Percentiles rank a stretch among this genome's conserved stretches.
These are phyloP conservation scores for Ochotona princeps DNA, from an alignment of 2,113 vertebrate species.

Conservation along the genomic window DNA sequence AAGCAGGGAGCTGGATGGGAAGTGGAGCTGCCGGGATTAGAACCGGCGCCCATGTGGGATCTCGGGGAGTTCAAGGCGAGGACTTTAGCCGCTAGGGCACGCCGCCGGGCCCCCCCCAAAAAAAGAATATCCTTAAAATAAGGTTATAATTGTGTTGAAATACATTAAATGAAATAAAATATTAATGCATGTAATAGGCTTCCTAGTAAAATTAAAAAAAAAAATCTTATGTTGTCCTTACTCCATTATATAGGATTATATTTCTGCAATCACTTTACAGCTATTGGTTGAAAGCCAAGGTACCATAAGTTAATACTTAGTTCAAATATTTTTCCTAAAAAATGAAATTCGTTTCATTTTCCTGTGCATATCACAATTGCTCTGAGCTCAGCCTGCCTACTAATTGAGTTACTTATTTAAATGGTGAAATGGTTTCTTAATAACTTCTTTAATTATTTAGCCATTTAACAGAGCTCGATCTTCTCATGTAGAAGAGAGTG, in stretches of 20 bases:
- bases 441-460: conserved; percentile 84
- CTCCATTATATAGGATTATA: neutral
- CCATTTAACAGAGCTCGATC: conserved; percentile 71
- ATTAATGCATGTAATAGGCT: conserved; percentile 12
- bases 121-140: conserved; percentile 37
- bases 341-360: conserved; percentile 74
- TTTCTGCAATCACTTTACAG: neutral
- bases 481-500: conserved; percentile 72
- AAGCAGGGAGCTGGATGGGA: too few species aligned
- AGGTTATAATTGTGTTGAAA: neutral
- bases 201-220: neutral
- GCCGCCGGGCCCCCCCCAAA: too few species aligned
- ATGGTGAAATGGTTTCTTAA: conserved; percentile 80
- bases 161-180: conserved; percentile 34
- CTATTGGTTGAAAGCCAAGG: conserved; percentile 53
- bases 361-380: neutral
- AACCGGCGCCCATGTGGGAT: too few species aligned
- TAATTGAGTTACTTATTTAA: conserved; percentile 79
- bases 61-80: too few species aligned
- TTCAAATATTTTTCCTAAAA: conserved; percentile 48
- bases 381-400: conserved; percentile 65
- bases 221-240: conserved; percentile 46
- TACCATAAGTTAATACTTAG: neutral
- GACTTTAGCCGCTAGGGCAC: too few species aligned
- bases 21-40: too few species aligned